These are phyloP conservation scores for Hydractinia echinata DNA, from an alignment of 30 jellyfish, hydroid and myxozoan species.

Conservation along the genomic window DNA sequence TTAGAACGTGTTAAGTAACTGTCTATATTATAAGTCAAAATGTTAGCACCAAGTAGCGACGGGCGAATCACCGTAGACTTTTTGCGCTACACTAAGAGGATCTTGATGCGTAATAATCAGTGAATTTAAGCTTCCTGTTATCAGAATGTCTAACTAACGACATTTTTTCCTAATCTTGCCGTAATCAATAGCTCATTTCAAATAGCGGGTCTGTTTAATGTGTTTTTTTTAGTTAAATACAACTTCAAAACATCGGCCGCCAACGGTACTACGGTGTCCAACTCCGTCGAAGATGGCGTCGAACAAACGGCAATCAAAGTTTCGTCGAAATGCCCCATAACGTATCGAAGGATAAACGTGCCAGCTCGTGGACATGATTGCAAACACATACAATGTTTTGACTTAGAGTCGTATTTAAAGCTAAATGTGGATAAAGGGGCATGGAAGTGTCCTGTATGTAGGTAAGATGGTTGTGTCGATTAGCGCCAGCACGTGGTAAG, in stretches of 20 bases:
- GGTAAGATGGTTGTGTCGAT: slow-evolving; percentile 15
- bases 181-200: too few species aligned
- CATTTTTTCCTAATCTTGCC: too few species aligned
- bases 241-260: slow-evolving; percentile 91
- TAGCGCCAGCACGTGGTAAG: too few species aligned
- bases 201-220: neutral
- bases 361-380: slow-evolving; percentile 99
- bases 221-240: slow-evolving; percentile 53
- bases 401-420: slow-evolving; percentile 83
- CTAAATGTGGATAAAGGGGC: slow-evolving; percentile 86
- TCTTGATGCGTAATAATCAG: too few species aligned
- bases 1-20: too few species aligned
- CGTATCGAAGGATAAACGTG: slow-evolving; percentile 70
- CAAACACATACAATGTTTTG: slow-evolving; percentile 97
- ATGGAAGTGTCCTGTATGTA: slow-evolving; percentile 98
- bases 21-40: too few species aligned
- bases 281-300: slow-evolving; percentile 87
- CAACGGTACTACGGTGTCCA: slow-evolving; percentile 77
- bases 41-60: too few species aligned
- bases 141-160: too few species aligned
- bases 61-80: too few species aligned
- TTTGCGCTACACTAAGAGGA: too few species aligned
- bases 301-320: slow-evolving; percentile 98
- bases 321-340: slow-evolving; percentile 87
- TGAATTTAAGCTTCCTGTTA: too few species aligned